Evolutionary conservation across 2,113 vertebrate genomes (phyloP).

Genomic region (Atractosteus spatula): DNA sequence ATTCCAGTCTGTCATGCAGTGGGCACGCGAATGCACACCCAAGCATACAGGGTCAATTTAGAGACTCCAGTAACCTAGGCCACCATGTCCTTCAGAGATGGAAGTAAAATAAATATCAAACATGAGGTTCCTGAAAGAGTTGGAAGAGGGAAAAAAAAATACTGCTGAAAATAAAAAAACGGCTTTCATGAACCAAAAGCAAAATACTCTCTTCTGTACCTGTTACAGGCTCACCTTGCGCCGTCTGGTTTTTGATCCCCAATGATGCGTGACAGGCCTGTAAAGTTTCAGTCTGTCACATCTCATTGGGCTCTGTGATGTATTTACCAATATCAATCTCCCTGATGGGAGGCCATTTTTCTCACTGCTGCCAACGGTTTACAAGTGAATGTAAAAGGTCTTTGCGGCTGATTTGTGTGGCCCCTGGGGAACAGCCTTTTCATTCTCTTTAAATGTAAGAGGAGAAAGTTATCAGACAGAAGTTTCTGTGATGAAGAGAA

Average conservation of each 20-base stretch:
- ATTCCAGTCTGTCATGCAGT: too few relatives aligned
- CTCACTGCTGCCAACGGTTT: neutral
- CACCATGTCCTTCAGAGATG: too few relatives aligned
- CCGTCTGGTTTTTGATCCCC: neutral
- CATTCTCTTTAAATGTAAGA: constrained; percentile 12
- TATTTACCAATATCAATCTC: constrained; percentile 25
- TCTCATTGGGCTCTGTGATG: constrained; percentile 19
- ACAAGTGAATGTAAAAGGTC: constrained; percentile 4
- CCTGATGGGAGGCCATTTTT: neutral
- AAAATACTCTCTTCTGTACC: neutral
- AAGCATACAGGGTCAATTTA: too few relatives aligned
- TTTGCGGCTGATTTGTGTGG: constrained; percentile 8
- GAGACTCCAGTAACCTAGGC: too few relatives aligned
- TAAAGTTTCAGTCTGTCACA: constrained; percentile 13
- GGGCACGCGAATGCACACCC: too few relatives aligned
- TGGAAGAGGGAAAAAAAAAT: too few relatives aligned
- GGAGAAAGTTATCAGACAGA: neutral
- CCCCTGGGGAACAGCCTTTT: neutral
- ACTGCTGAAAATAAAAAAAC: too few relatives aligned
- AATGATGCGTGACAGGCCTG: constrained; percentile 16
- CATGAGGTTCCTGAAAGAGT: too few relatives aligned
- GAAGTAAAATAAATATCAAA: too few relatives aligned
- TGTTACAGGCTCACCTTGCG: neutral
- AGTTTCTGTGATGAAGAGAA: neutral
- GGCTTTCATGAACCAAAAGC: too few relatives aligned